A percentile compares a stretch with the other conserved stretches of the same genome.
Evolutionary conservation across 1,140 invertebrate species (phyloP).

Genomic region (Acromyrmex heyeri): DNA sequence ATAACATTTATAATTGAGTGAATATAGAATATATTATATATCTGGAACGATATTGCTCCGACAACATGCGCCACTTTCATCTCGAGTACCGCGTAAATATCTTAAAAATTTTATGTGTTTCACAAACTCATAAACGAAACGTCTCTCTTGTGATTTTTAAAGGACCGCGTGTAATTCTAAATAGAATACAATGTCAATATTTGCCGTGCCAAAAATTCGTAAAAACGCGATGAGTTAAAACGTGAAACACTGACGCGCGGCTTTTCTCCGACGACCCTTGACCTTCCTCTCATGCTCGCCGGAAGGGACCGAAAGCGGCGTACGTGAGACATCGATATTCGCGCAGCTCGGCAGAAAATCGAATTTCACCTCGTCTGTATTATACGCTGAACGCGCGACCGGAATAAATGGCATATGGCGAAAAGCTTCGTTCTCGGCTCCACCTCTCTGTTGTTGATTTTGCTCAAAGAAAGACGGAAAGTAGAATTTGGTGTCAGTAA

Average conservation of each 20-base stretch:
- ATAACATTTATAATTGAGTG: not conserved
- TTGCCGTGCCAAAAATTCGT: conserved; percentile 21
- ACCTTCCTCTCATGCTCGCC: conserved; percentile 49
- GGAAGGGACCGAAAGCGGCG: conserved; percentile 41
- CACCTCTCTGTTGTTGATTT: conserved; percentile 39
- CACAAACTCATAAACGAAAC: not conserved
- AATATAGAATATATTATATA: conserved; percentile 17
- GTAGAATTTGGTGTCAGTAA: conserved; percentile 68
- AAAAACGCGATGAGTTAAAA: conserved; percentile 6
- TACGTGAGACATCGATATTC: conserved; percentile 48
- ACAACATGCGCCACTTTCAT: not conserved
- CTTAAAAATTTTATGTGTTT: conserved; percentile 28
- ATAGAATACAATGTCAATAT: conserved; percentile 74
- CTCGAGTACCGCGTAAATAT: not conserved
- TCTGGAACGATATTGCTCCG: not conserved
- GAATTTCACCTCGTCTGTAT: conserved; percentile 50
- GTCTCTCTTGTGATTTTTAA: conserved; percentile 58
- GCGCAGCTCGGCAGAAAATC: conserved; percentile 54
- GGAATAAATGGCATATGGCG: conserved; percentile 54
- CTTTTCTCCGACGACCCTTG: conserved; percentile 51
- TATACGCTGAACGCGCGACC: conserved; percentile 26
- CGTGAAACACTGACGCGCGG: conserved; percentile 18
- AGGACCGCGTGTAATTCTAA: conserved; percentile 46
- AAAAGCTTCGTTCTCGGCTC: conserved; percentile 35
- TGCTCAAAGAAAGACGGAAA: conserved; percentile 56